Evolutionary conservation across 1,140 invertebrate species (phyloP).

Genomic region (Ruditapes philippinarum): DNA sequence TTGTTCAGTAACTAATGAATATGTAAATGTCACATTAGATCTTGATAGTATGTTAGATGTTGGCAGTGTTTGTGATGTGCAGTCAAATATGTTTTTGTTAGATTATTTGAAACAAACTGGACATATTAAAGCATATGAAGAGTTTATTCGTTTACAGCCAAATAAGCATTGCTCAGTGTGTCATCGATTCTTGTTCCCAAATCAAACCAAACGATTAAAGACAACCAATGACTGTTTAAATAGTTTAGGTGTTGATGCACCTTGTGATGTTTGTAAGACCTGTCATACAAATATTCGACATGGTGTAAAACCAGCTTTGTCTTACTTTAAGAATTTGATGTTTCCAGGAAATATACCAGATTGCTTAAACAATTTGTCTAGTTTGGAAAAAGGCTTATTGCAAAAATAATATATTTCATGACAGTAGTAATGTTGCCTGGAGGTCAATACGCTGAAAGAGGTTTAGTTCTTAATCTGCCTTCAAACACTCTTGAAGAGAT

Average conservation of each 20-base stretch:
- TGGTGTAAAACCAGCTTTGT: not conserved
- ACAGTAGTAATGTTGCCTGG: slow-evolving; percentile 42
- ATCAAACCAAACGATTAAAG: not conserved
- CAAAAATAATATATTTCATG: slow-evolving; percentile 35
- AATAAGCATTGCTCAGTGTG: not conserved
- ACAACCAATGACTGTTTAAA: not conserved
- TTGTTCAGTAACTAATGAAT: too few species aligned
- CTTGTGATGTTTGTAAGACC: not conserved
- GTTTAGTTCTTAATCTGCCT: slow-evolving; percentile 28
- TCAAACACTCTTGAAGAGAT: not conserved
- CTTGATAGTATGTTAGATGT: slow-evolving; percentile 5
- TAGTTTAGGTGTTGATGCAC: not conserved
- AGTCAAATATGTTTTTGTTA: not conserved
- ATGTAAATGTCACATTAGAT: too few species aligned
- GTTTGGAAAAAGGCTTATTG: slow-evolving; percentile 27
- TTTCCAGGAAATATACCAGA: slow-evolving; percentile 3
- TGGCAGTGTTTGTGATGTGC: slow-evolving; percentile 7
- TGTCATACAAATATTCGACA: not conserved
- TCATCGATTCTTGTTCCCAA: not conserved
- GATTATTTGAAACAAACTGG: not conserved
- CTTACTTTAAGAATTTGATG: not conserved
- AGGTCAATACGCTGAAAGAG: slow-evolving; percentile 48
- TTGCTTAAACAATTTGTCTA: not conserved
- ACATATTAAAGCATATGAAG: slow-evolving; percentile 14
- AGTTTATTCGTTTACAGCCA: not conserved